Conservation (phyloP, 2,113 vertebrate species). For the Scortum barcoo region DNA sequence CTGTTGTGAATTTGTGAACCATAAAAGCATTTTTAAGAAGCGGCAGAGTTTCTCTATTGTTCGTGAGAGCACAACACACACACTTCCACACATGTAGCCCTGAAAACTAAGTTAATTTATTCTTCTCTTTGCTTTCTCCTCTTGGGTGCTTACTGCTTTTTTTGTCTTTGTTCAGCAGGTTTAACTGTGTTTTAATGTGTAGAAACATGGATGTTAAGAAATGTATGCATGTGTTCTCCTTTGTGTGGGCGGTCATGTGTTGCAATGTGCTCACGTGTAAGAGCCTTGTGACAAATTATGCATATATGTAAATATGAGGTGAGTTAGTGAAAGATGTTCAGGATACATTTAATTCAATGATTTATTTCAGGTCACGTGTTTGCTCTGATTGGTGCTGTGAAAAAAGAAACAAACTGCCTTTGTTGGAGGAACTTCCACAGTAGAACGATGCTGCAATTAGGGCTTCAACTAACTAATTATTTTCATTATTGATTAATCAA, state of each 20-base stretch:
- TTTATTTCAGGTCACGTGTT: not conserved
- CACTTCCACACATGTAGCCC: not conserved
- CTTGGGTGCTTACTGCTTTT: not conserved
- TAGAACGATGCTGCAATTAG: no score
- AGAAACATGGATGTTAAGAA: not conserved
- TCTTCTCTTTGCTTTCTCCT: conserved; percentile 14
- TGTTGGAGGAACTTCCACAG: no score
- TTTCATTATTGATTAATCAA: no score
- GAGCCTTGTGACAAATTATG: conserved; percentile 11
- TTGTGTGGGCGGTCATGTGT: conserved; percentile 19
- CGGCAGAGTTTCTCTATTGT: conserved; percentile 6
- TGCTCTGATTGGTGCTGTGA: no score
- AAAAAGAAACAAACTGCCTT: no score
- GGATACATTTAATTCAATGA: no score
- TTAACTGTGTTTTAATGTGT: conserved; percentile 10
- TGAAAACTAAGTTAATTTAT: conserved; percentile 32
- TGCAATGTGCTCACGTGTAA: not conserved
- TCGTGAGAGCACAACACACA: not conserved
- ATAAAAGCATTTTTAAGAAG: conserved; percentile 19
- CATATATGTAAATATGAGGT: not conserved
- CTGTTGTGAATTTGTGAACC: conserved; percentile 16
- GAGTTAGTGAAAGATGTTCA: not conserved
- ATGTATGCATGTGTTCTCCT: not conserved
- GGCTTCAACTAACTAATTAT: no score
- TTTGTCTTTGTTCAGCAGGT: conserved; percentile 6